Evolutionary conservation across 2,888 invertebrate genomes (phyloP).

Genomic region (Mythimna impura): DNA sequence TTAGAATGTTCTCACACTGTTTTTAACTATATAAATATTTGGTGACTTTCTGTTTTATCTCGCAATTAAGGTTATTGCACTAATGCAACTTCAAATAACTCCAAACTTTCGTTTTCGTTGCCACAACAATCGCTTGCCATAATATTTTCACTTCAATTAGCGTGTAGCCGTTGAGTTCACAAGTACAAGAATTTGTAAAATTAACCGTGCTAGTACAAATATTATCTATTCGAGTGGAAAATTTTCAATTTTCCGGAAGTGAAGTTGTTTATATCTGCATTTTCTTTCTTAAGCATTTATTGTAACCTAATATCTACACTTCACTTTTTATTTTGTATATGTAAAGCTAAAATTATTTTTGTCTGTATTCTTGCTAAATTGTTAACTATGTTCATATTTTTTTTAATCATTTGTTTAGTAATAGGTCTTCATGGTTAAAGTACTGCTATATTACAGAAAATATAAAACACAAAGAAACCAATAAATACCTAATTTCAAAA

Average conservation of each 20-base stretch:
- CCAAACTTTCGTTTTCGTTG: slow-evolving; percentile 48
- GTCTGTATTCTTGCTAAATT: no score
- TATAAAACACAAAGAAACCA: no score
- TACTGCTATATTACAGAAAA: no score
- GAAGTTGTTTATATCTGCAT: neutral
- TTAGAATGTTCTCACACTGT: slow-evolving; percentile 12
- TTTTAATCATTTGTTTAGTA: no score
- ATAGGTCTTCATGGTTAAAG: no score
- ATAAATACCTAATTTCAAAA: no score
- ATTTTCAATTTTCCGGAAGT: neutral
- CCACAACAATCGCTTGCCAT: slow-evolving; percentile 6
- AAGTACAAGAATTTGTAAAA: slow-evolving; percentile 2
- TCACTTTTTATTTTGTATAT: no score
- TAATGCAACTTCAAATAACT: slow-evolving; percentile 44
- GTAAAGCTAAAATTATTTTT: no score
- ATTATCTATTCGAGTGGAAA: slow-evolving; percentile 1
- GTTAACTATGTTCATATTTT: no score
- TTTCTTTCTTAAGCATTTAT: neutral
- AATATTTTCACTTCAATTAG: slow-evolving; percentile 47
- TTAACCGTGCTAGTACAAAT: neutral
- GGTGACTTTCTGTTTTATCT: slow-evolving; percentile 36
- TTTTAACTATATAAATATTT: slow-evolving; percentile 9
- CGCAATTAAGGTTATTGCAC: slow-evolving; percentile 33
- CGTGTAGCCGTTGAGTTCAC: slow-evolving; percentile 3
- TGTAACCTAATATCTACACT: no score